Evolutionary conservation across 1,140 invertebrate genomes (phyloP), one percentile per base, ranked within the genome.

Genomic region (Leptopilina boulardi): DNA sequence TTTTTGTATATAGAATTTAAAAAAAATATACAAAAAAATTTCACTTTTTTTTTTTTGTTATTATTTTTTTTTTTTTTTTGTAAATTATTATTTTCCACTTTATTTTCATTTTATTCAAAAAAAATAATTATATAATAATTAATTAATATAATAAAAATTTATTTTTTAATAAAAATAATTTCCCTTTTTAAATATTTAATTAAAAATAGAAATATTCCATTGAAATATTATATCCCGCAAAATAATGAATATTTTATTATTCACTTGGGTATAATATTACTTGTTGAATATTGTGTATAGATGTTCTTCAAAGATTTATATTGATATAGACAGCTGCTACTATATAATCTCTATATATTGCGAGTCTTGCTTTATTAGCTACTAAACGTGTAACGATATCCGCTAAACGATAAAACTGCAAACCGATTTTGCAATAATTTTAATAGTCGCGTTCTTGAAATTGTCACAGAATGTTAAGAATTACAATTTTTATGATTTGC

Each of bases 341-440:
- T 66, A 23, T n/a, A n/a, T 13, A 66, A 66, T 21, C 23, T 66
- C 10, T n/a, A 66, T 5, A n/a, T n/a, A 15, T 21, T 26, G 9
- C 21, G 21, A 15, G 56, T 26, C 9, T 15, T 9, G 4, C 11
- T 66, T 30, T 66, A 30, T 10, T 66, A 66, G 21, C 21, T 30
- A 66, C 23, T 66, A 66, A 66, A 66, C 10, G 26, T 3, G 13
- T 66, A 26, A 66, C 56, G 56, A 13, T 66, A 66, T 66, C 56
- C 56, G 15, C 4, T 66, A 30, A 30, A 15, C 23, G 2, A n/a
- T 30, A 30, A 66, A 66, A 66, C 3, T 66, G 23, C 5, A 26
- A 66, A 38, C 34, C 23, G 30, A 30, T 30, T 66, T 66, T 11
- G 21, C 23, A 66, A 23, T 66, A 66, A 66, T 26, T 26, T 66